Base-by-base conservation (phyloP, 2,797 vertebrate genomes). In the Phoeniculus purpureus region DNA sequence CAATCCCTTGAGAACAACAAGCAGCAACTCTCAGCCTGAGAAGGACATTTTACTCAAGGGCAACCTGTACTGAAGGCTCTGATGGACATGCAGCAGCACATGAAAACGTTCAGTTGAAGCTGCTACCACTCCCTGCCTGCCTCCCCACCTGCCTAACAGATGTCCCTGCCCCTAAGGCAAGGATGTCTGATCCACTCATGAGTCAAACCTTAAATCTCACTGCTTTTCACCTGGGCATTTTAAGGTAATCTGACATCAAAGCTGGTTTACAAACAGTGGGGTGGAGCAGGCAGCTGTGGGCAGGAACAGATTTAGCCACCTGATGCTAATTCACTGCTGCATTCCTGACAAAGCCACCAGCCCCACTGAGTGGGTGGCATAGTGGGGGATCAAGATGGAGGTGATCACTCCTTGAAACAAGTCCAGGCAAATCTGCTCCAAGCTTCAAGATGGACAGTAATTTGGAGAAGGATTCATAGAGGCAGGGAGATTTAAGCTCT, bases 141-240 rank as follows among this genome's bases (percentile, higher is more conserved):
- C 58, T 88, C 21, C 78, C 31, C 84, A 82, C 58, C 48, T 87
- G 75, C 68, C 50, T 15, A 37, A 70, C 68, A 93, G 78, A 80
- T 84, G 86, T 58, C 43, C n/a, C 75, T 74, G 54, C 81, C 92
- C 76, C 17, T 9, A 2, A 52, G 94, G 92, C 75, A 94, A 23
- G 61, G 72, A 89, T 85, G 87, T 82, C 81, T 92, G 75, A 85
- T 65, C 55, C 76, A 45, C 51, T 85, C 76, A 72, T 31, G 68
- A 89, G 82, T 90, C 75, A 87, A 18, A 58, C 80, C 75, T 59
- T 80, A 85, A 81, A 21, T 81, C 81, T 52, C 13, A 29, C 61
- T 1, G 0, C 51, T 74, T 68, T 61, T 25, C 72, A 72, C 26
- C 32, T 22, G 1, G 0, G 13, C 1, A 0, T 58, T 79, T 62